Evolutionary conservation across 2,888 invertebrate species (phyloP), one percentile per base, ranked within the genome.

Genomic region (Drosophila putrida): DNA sequence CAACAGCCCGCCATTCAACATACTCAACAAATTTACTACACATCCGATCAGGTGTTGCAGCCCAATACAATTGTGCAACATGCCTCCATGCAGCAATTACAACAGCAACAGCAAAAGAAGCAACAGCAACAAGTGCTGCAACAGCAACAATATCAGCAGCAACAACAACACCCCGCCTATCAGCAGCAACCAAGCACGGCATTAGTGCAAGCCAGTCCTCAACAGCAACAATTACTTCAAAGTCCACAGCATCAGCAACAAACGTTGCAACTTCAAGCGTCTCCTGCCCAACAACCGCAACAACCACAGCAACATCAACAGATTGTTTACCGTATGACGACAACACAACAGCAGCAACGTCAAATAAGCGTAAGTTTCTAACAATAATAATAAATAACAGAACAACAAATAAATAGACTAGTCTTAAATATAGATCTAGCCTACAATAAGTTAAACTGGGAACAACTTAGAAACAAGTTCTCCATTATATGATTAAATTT

Each of bases 11-110:
- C 84, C 78, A 71, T 89, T 43, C 80, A 88, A 41, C 91, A 90
- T 33, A 74, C 81, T 0, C 88, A 88, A 27, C 91, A 90, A 71
- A 90, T 91, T 2, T 91, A 91, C 27, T 91, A 91, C 50, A 91
- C 91, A 27, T 89, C 91, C 0, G 90, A 91, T 64, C 91, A 86
- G 44, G 86, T 90, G 6, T 65, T 91, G 9, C 91, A 91, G 54
- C 83, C 90, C 11, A 90, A 78, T 53, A 75, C 90, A 10, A 88
- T 90, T 43, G 89, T 90, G 0, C 91, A 91, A 28, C 91, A 90
- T 55, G 73, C 88, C 1, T 77, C 82, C 28, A 78, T 89, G 62
- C 77, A 81, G 57, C 88, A 88, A 44, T 64, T 85, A 46, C 89
- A 85, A 46, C 89, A 85, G 28, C 83, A 83, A 46, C 73, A 82